Evolutionary conservation across 2,113 vertebrate species (phyloP), one percentile per base, ranked within the genome.

Genomic region (Aplodontia rufa): DNA sequence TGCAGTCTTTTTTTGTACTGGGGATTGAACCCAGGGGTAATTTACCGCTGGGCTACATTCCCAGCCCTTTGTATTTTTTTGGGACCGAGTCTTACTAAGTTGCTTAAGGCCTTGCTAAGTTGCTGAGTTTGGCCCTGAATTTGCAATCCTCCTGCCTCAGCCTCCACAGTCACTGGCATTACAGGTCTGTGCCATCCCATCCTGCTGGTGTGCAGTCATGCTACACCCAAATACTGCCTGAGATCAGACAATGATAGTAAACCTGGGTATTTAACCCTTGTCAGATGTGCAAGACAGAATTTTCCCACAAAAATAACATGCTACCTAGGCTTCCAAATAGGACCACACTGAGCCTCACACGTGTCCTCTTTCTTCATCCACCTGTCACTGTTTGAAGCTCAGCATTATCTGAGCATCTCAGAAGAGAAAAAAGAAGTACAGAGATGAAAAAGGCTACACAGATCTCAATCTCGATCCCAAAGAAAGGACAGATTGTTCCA

Each of bases 401-500:
- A 84, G 83, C 47, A 53, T 85, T 95, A 82, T 75, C 93, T 96
- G 51, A n/a, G 40, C 45, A 96, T 86, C 53, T 55, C 83, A 92
- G 47, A 78, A 93, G 47, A 60, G 30, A 47, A 64, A 51, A 40
- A 64, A 89, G 16, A 30, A 89, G 79, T 28, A 79, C 55, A 62
- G 28, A 84, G 78, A 68, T 82, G 32, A 91, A 92, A 95, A 94
- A 82, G 20, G 78, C 82, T 60, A 68, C 49, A 3, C 28, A 75
- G 91, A 86, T 97, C 66, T 47, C 90, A 68, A 83, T 94, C 78
- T 94, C 58, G 20, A 4, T 95, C 62, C 84, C 51, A 90, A 58
- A 96, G 71, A 68, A 76, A 90, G 81, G 66, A 94, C 90, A 92
- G 87, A 17, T 3, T 93, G 84, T 95, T 88, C 87, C 26, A 64